A percentile compares a stretch with the other conserved stretches of the same genome.
phyloP scores from a whole-genome alignment of 2,113 vertebrate species.

The Rhegmatorhina hoffmannsi region DNA sequence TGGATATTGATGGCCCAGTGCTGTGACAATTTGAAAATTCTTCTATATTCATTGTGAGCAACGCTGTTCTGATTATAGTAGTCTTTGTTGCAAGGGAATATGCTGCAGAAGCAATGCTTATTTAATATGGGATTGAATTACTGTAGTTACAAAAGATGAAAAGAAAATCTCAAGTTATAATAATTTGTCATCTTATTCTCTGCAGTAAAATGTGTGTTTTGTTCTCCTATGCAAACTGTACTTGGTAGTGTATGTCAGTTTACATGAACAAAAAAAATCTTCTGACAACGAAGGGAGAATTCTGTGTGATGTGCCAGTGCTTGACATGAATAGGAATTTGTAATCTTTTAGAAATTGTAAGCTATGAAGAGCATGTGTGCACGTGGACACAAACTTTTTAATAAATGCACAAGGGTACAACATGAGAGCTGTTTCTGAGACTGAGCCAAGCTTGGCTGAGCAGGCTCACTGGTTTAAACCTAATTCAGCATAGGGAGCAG shows the following conservation, averaged over 20 bases:
- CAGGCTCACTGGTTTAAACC: neutral
- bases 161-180: neutral
- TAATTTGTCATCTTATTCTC: neutral
- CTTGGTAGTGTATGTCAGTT: neutral
- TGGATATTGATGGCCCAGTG: neutral
- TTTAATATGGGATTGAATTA: neutral
- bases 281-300: neutral
- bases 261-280: neutral
- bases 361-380: neutral
- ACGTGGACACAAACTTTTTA: neutral
- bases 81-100: neutral
- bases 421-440: neutral
- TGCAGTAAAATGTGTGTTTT: neutral
- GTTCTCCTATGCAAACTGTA: neutral
- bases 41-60: neutral
- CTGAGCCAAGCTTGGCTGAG: conserved; percentile 13
- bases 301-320: neutral
- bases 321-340: neutral
- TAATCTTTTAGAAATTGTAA: neutral
- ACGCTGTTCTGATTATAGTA: neutral
- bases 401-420: neutral
- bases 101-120: neutral
- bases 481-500: neutral
- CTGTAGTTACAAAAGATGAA: neutral
- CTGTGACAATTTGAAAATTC: neutral